Evolutionary conservation across 2,888 invertebrate genomes (phyloP).

Genomic region (Cephus pygmeus): DNA sequence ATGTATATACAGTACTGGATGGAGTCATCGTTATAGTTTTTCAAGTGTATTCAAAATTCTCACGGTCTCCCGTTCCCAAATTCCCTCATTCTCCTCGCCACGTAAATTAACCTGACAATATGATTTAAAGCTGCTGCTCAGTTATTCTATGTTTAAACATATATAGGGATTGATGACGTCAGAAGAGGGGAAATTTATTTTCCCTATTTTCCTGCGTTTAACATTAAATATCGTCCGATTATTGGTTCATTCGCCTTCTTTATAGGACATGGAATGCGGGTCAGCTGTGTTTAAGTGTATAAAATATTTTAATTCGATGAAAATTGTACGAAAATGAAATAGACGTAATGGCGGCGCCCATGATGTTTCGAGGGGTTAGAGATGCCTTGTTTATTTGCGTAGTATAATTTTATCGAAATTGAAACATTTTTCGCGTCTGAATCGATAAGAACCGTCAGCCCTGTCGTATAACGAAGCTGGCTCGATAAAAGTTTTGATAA

Average conservation of each 20-base stretch:
- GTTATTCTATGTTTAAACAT: no score
- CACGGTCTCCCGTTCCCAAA: background rate
- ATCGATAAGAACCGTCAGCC: no score
- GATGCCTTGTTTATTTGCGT: no score
- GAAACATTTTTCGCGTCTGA: background rate
- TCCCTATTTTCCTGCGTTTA: no score
- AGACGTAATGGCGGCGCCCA: background rate
- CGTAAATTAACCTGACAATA: background rate
- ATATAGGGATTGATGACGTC: no score
- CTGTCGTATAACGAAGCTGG: no score
- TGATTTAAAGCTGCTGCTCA: background rate
- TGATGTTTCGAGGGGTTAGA: no score
- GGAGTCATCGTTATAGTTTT: conserved; percentile 35
- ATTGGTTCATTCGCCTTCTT: background rate
- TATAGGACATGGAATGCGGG: background rate
- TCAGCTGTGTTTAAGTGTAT: no score
- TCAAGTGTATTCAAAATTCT: background rate
- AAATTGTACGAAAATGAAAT: background rate
- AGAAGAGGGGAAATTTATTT: no score
- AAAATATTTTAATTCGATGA: background rate
- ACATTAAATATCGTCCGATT: background rate
- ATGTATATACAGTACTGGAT: conserved; percentile 48
- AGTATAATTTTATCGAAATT: background rate
- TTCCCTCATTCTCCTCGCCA: background rate
- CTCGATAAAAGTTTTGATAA: no score